Conservation (phyloP, 2,797 vertebrate genomes). For the Smutsia gigantea region DNA sequence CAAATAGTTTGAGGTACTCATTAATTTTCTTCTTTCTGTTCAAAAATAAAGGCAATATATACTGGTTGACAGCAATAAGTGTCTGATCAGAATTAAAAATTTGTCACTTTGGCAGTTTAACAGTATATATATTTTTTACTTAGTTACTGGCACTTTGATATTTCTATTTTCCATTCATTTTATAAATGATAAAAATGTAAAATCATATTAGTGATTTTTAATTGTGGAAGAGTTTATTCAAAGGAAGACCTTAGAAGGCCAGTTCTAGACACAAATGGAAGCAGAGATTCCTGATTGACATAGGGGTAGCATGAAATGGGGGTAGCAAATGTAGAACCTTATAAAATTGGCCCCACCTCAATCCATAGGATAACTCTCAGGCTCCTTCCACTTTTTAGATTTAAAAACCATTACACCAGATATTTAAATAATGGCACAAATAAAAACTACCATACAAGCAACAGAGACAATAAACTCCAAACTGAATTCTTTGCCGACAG, state of each 20-base stretch:
- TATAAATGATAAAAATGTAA: background rate
- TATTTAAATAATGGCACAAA: background rate
- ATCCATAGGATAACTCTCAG: background rate
- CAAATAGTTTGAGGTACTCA: background rate
- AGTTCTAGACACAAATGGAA: background rate
- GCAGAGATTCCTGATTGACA: background rate
- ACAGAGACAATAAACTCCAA: background rate
- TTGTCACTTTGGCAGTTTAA: background rate
- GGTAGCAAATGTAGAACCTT: background rate
- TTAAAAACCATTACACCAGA: background rate
- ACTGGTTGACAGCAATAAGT: background rate
- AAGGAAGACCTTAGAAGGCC: background rate
- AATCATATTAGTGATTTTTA: background rate
- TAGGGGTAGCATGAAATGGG: background rate
- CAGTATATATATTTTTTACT: background rate
- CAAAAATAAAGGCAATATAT: background rate
- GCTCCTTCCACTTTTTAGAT: background rate
- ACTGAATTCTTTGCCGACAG: background rate
- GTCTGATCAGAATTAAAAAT: background rate
- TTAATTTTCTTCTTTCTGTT: background rate
- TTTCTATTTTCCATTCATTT: constrained; percentile 17
- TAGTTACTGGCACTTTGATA: background rate
- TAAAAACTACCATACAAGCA: background rate
- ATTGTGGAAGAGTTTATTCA: background rate
- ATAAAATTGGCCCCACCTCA: background rate